Base-by-base conservation (phyloP, 2,113 vertebrate genomes). In the Callipepla californica region DNA sequence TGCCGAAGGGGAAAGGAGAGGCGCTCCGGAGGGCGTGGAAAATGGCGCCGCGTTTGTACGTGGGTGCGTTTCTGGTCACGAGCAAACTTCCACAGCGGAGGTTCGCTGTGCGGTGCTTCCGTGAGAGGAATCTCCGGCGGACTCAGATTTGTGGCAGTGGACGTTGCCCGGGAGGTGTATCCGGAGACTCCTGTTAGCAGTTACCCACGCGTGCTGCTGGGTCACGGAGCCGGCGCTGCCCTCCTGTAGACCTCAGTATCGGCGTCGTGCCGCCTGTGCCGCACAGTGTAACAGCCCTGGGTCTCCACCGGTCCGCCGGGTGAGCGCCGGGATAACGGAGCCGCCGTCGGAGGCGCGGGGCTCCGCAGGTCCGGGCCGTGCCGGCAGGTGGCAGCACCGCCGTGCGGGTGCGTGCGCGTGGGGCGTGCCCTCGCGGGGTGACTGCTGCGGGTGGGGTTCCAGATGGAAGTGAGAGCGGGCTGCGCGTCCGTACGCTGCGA, bases 321-420 rank as follows among this genome's bases (percentile, higher is more conserved):
- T 9, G 47, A 22, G 50, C 23, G 50, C 13, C 75, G 44, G 7
- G 23, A n/a, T 26, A 4, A 44, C 25, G 44, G 13, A 36, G 53
- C 3, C 0, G 9, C 15, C 4, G 87, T 65, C 4, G 6, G 36
- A 11, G 2, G 3, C 23, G 50, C 50, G 23, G 23, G 23, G 23
- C 14, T 25, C 50, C 50, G 26, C 8, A 14, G 1, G 36, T 47
- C 47, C 30, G 4, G 20, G 40, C 65, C 19, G 20, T 67, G 77
- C 93, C 97, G 65, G 92, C 91, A 96, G 97, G 72, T 87, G 97
- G 96, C 91, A 89, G 51, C 51, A 26, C 26, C 15, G 51, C 13
- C 13, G 51, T 22, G 13, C 50, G 25, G 13, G 22, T 25, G 23
- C 13, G 25, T 26, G 26, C 14, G 51, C 26, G 30, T 22, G 34